A percentile compares a stretch with the other conserved stretches of the same genome.
These are phyloP conservation scores for Apodemia duryi DNA, from an alignment of 2,888 invertebrate species.

Conservation along the genomic window DNA sequence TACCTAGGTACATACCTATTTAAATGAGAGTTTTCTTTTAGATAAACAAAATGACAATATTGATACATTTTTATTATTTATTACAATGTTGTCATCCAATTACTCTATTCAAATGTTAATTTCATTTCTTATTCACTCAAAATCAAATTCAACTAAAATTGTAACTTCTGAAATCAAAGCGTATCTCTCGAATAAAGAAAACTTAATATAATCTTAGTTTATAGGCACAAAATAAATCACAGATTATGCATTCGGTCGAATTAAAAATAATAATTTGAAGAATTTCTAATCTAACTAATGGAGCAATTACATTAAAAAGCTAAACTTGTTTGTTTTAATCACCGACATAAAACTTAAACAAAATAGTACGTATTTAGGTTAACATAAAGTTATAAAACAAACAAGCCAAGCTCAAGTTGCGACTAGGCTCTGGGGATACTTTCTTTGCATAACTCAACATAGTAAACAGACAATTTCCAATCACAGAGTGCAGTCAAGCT, in stretches of 20 bases:
- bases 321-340: slow-evolving; percentile 57
- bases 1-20: too few species aligned
- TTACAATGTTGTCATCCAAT: background rate
- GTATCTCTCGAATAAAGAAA: slow-evolving; percentile 8
- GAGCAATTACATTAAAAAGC: slow-evolving; percentile 66
- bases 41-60: too few species aligned
- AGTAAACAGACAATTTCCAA: slow-evolving; percentile 44
- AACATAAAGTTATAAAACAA: slow-evolving; percentile 39
- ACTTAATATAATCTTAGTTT: slow-evolving; percentile 13
- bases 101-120: background rate
- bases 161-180: background rate
- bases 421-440: slow-evolving; percentile 73
- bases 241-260: slow-evolving; percentile 57
- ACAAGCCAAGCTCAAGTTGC: slow-evolving; percentile 54
- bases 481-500: slow-evolving; percentile 51
- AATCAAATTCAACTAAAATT: background rate
- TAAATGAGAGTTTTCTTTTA: too few species aligned
- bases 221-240: slow-evolving; percentile 31
- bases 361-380: slow-evolving; percentile 20
- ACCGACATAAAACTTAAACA: slow-evolving; percentile 27
- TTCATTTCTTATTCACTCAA: background rate
- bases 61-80: too few species aligned
- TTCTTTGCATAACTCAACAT: slow-evolving; percentile 47
- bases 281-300: slow-evolving; percentile 77
- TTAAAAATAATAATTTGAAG: slow-evolving; percentile 66